These are phyloP conservation scores for Platysteira castanea DNA, from an alignment of 2,113 vertebrate genomes.

Conservation along the genomic window DNA sequence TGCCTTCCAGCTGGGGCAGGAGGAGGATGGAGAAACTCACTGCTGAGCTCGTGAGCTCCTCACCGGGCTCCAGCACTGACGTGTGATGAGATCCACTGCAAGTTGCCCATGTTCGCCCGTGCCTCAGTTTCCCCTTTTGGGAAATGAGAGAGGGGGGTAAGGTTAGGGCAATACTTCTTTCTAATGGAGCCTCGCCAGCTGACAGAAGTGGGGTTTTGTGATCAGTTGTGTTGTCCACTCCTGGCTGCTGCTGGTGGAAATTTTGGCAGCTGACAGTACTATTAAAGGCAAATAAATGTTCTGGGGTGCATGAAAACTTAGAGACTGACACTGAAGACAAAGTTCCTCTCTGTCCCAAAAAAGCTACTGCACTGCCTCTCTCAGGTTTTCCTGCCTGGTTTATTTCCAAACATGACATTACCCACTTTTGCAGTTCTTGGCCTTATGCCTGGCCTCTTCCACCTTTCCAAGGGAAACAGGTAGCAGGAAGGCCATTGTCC, in stretches of 20 bases:
- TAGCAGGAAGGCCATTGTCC: neutral
- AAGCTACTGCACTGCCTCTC: neutral
- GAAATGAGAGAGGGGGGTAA: neutral
- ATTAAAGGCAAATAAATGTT: neutral
- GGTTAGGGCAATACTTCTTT: neutral
- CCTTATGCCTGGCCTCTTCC: neutral
- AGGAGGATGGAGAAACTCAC: neutral
- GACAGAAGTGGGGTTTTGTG: neutral
- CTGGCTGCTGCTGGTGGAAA: neutral
- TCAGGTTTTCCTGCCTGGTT: neutral
- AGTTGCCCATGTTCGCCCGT: accelerated
- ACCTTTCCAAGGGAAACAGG: neutral
- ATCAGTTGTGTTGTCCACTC: neutral
- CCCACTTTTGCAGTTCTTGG: neutral
- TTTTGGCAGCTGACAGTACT: neutral
- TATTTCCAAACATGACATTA: neutral
- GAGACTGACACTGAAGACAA: neutral
- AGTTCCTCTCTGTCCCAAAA: neutral
- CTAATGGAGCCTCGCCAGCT: neutral
- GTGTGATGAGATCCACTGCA: neutral
- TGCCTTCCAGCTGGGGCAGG: neutral
- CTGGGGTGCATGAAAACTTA: neutral
- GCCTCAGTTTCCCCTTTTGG: neutral
- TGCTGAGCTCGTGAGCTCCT: neutral
- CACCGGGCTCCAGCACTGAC: neutral